Base-by-base conservation (phyloP, 2,888 invertebrate species). In the Caenorhabditis macrosperma region DNA sequence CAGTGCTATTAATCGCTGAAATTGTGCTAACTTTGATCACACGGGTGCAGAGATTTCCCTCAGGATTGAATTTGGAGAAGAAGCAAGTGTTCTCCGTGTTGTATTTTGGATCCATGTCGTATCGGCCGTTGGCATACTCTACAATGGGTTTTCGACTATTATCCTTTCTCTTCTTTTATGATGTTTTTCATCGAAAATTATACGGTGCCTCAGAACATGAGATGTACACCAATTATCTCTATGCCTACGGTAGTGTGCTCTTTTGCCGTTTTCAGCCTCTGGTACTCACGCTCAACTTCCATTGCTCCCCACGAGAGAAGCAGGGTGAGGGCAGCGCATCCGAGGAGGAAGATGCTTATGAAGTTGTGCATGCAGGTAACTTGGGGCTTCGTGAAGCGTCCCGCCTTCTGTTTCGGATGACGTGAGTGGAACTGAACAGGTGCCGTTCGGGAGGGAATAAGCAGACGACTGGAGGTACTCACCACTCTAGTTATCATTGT, bases 261-360 rank as follows among this genome's bases (percentile, higher is more conserved):
- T n/a, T n/a, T n/a, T n/a, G n/a, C n/a, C n/a, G n/a, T n/a, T n/a
- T n/a, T n/a, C n/a, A n/a, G n/a, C n/a, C n/a, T n/a, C n/a, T 22
- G 4, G 17, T 17, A 33, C 35, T 15, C n/a, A 71, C 71, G 30
- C 30, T 71, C 71, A n/a, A 71, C 30, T 15, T 71, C 41, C 33
- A 71, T 50, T 1, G 71, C 71, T 46, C 71, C 71, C 55, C 71
- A 55, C 35, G 61, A 44, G 22, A 71, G 22, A 12, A 61, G 41
- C n/a, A 71, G n/a, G 0, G 61, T 20, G 3, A 26, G 12, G 6
- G 55, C 15, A 12, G 71, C 22, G 17, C 24, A 46, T 0, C 5
- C 20, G 20, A 71, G 7, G 2, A 71, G 22, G 0, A 55, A 6
- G 0, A 54, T 12, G 26, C 46, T 44, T 4, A 71, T 22, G 2